phyloP scores from a whole-genome alignment of 2,888 invertebrate species.

The Rotaria magnacalcarata region DNA sequence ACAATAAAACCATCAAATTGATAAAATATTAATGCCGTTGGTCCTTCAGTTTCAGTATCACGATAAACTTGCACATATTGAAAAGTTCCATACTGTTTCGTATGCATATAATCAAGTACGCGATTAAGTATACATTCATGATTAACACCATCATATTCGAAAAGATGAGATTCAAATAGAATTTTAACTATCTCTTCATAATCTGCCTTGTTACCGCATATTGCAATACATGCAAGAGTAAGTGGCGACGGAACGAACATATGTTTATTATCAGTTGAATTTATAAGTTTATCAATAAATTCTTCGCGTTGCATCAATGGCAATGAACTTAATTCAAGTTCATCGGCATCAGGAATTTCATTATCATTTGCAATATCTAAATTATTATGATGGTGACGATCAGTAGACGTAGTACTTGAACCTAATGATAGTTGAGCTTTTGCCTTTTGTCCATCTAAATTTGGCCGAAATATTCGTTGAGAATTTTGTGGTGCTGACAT shows the following conservation, averaged over 20 bases:
- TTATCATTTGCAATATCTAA: neutral
- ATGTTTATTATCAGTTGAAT: neutral
- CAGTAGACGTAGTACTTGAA: neutral
- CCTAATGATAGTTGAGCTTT: neutral
- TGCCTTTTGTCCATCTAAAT: neutral
- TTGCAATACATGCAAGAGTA: slow-evolving; percentile 18
- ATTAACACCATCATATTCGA: slow-evolving; percentile 34
- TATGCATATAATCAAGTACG: slow-evolving; percentile 30
- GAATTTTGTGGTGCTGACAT: neutral
- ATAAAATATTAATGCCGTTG: neutral
- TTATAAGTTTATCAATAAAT: slow-evolving; percentile 22
- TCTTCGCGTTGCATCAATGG: slow-evolving; percentile 35
- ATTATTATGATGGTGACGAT: neutral
- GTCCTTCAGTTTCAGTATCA: slow-evolving; percentile 15
- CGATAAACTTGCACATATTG: slow-evolving; percentile 7
- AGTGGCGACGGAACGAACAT: slow-evolving; percentile 4
- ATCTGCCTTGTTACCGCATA: slow-evolving; percentile 16
- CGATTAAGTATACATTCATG: neutral
- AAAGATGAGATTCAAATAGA: neutral
- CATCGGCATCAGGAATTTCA: slow-evolving; percentile 30
- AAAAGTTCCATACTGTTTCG: slow-evolving; percentile 18
- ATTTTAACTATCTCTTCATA: slow-evolving; percentile 28
- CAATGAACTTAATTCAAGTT: slow-evolving; percentile 29
- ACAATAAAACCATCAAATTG: slow-evolving; percentile 35
- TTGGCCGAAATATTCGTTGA: neutral